These are phyloP conservation scores for Eudemis profundana DNA, from an alignment of 2,888 invertebrate species.

Conservation along the genomic window DNA sequence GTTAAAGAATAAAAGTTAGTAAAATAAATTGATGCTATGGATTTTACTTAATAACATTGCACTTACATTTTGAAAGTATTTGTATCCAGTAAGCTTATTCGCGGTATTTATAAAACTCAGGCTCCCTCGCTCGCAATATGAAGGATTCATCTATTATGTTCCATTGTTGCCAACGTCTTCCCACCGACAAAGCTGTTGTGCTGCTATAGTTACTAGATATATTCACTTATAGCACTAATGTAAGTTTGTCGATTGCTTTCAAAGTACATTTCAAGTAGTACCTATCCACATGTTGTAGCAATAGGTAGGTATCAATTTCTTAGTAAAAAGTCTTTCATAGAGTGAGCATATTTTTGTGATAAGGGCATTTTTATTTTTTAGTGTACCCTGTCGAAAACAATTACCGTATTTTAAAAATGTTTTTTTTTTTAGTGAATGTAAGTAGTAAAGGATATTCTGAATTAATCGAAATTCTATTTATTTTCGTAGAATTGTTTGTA, in stretches of 20 bases:
- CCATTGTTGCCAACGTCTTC: slow-evolving; percentile 59
- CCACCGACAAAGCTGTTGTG: slow-evolving; percentile 53
- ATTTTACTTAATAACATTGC: neutral
- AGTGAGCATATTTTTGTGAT: too few relatives aligned
- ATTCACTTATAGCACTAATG: neutral
- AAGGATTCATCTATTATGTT: slow-evolving; percentile 67
- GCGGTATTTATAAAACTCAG: slow-evolving; percentile 60
- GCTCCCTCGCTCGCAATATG: slow-evolving; percentile 62
- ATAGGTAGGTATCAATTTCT: too few relatives aligned
- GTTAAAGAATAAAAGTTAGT: too few relatives aligned
- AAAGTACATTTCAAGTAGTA: neutral
- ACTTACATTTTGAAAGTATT: neutral
- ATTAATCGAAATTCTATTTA: too few relatives aligned
- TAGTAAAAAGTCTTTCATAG: too few relatives aligned
- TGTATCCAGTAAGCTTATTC: slow-evolving; percentile 52
- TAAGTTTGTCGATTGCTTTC: neutral
- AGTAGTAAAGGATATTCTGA: too few relatives aligned
- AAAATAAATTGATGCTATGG: neutral
- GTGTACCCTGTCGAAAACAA: too few relatives aligned
- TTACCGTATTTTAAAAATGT: too few relatives aligned
- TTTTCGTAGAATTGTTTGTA: too few relatives aligned
- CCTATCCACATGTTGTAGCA: too few relatives aligned
- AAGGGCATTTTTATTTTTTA: too few relatives aligned
- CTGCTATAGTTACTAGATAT: slow-evolving; percentile 50
- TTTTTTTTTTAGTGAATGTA: too few relatives aligned